phyloP scores from a whole-genome alignment of 2,113 vertebrate species.

The Sinocyclocheilus anshuiensis region DNA sequence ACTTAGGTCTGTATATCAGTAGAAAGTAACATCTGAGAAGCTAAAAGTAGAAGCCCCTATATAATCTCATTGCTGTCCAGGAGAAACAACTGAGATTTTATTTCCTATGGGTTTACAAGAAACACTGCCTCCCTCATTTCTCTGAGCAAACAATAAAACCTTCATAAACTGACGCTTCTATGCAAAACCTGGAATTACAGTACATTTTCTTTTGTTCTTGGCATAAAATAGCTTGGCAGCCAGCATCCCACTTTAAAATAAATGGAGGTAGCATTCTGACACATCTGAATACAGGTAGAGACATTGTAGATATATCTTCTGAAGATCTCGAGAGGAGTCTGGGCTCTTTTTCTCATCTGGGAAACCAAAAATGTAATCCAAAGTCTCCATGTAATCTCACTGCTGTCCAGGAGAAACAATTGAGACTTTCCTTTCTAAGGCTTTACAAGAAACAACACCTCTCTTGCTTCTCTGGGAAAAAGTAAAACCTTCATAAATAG shows the following conservation, averaged over 20 bases:
- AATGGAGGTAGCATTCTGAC: not conserved
- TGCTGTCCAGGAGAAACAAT: not conserved
- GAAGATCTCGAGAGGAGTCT: not conserved
- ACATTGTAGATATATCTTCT: not conserved
- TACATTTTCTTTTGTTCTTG: not conserved
- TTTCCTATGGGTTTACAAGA: not conserved
- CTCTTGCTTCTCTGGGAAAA: not conserved
- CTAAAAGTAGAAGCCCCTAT: not conserved
- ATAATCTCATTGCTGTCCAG: not conserved
- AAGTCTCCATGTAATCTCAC: not conserved
- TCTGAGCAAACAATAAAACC: not conserved
- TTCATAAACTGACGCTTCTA: not conserved
- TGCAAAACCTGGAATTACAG: not conserved
- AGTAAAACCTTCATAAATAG: not conserved
- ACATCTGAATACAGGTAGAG: not conserved
- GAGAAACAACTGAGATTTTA: conserved; percentile 6
- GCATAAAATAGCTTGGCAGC: not conserved
- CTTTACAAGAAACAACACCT: not conserved
- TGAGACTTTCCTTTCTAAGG: not conserved
- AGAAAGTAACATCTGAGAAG: not conserved
- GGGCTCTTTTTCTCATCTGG: not conserved
- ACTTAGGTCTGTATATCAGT: not conserved
- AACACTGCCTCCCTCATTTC: not conserved
- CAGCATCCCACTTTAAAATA: not conserved
- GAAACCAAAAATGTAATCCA: not conserved